Percentiles rank a stretch among this genome's conserved stretches.
Conservation (phyloP, 1,140 invertebrate species). For the Bombus turneri region DNA sequence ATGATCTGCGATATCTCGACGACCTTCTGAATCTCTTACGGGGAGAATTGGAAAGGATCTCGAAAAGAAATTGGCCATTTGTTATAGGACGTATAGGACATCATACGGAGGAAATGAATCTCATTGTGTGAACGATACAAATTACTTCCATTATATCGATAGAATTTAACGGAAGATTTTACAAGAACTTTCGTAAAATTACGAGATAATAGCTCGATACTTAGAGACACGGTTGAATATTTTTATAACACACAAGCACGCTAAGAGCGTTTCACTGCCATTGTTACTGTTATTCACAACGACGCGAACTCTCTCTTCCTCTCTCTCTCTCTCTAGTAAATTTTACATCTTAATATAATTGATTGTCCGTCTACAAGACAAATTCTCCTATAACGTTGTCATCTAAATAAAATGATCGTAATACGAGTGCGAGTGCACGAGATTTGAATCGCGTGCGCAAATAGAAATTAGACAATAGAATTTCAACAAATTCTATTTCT, state of each 20-base stretch:
- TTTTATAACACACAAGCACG: background rate
- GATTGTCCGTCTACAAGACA: background rate
- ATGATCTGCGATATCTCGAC: conserved; percentile 77
- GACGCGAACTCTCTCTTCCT: background rate
- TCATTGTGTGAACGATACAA: conserved; percentile 71
- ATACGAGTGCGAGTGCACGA: background rate
- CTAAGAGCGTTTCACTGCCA: conserved; percentile 22
- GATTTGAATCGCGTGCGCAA: background rate
- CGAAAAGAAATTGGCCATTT: conserved; percentile 79
- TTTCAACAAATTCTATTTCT: background rate
- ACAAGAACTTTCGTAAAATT: background rate
- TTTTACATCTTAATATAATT: too few relatives aligned
- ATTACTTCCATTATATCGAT: background rate
- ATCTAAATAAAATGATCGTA: too few relatives aligned
- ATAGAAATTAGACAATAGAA: background rate
- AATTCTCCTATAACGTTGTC: background rate
- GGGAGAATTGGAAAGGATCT: conserved; percentile 77
- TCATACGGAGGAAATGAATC: conserved; percentile 75
- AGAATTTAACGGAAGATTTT: background rate
- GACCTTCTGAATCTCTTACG: conserved; percentile 78
- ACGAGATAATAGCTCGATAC: background rate
- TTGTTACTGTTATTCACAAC: background rate
- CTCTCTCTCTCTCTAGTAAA: too few relatives aligned
- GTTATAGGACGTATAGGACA: conserved; percentile 65
- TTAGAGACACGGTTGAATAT: background rate